A percentile compares a stretch with the other conserved stretches of the same genome.
phyloP scores from a whole-genome alignment of 2,888 invertebrate species.

The Torymus auratus region DNA sequence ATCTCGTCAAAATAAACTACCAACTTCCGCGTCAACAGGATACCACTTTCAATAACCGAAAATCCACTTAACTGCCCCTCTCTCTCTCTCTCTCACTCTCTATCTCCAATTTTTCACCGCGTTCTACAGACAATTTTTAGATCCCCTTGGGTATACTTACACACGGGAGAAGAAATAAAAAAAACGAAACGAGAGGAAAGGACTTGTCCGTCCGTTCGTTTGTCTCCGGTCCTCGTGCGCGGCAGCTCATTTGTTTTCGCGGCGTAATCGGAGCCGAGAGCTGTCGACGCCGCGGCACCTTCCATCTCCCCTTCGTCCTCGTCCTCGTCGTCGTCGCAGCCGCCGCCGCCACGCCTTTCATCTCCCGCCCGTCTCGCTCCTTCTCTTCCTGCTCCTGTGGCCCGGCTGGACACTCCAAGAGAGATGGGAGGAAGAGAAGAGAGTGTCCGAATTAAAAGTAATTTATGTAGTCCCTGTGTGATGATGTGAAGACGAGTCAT shows the following conservation, averaged over 20 bases:
- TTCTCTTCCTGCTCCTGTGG: conserved; percentile 18
- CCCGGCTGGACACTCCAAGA: not conserved
- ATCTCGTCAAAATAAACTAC: not conserved
- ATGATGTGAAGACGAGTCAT: not conserved
- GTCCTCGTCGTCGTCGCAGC: conserved; percentile 28
- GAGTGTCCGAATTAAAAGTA: conserved; percentile 11
- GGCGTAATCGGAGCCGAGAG: conserved; percentile 65
- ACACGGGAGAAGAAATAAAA: not conserved
- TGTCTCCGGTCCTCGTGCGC: conserved; percentile 26
- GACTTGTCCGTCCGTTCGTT: conserved; percentile 13
- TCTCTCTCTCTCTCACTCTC: too few relatives aligned
- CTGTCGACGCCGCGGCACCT: conserved; percentile 68
- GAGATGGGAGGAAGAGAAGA: not conserved
- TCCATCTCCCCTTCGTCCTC: conserved; percentile 29
- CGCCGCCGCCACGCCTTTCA: conserved; percentile 48
- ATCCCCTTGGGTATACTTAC: too few relatives aligned
- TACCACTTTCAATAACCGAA: not conserved
- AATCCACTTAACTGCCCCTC: not conserved
- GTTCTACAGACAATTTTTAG: too few relatives aligned
- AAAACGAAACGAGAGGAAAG: not conserved
- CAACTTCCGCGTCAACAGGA: not conserved
- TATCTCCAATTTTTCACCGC: too few relatives aligned
- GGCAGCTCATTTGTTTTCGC: conserved; percentile 69
- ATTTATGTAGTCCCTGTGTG: not conserved
- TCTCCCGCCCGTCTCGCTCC: conserved; percentile 51